Evolutionary conservation across 1,140 invertebrate species (phyloP), one percentile per base, ranked within the genome.

Genomic region (Megathymus violae): DNA sequence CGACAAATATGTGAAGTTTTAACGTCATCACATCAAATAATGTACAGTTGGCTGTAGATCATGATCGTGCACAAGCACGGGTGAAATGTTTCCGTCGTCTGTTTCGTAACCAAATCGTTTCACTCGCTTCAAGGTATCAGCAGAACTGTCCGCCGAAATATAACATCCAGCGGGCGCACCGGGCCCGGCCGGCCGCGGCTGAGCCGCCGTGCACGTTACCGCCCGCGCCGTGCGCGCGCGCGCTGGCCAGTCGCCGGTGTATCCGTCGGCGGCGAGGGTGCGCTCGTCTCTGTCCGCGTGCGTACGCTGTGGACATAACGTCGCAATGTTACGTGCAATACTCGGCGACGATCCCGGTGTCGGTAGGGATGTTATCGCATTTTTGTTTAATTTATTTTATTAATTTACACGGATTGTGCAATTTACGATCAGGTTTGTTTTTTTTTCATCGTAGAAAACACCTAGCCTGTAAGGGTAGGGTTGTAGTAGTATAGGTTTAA

Each of bases 121-220:
- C n/a, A n/a, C n/a, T n/a, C n/a, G n/a, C n/a, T 71, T 54, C 0
- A 76, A 87, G 84, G 84, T 82, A 40, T 63, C 72, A 67, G 69
- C 74, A 38, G 76, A 80, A 71, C 71, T 77, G 63, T 70, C 80
- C 80, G 81, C 76, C 81, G 80, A 85, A 52, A 78, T 82, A 4
- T 81, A 80, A 80, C 59, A 66, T 51, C 54, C 70, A 62, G 1
- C 27, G 66, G n/a, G n/a, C n/a, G 58, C 27, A 67, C 56, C 63
- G 69, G 61, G 64, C 56, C 31, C 59, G 56, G 27, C 36, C 31
- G 22, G 16, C 34, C 43, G 16, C 34, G 22, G 40, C 15, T 40
- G 19, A 15, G 44, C 22, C 34, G 46, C 27, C 17, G n/a, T 27
- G 14, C n/a, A n/a, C n/a, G n/a, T n/a, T n/a, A n/a, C n/a, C 11